Evolutionary conservation across 2,113 vertebrate species (phyloP).

Genomic region (Urocolius indicus): DNA sequence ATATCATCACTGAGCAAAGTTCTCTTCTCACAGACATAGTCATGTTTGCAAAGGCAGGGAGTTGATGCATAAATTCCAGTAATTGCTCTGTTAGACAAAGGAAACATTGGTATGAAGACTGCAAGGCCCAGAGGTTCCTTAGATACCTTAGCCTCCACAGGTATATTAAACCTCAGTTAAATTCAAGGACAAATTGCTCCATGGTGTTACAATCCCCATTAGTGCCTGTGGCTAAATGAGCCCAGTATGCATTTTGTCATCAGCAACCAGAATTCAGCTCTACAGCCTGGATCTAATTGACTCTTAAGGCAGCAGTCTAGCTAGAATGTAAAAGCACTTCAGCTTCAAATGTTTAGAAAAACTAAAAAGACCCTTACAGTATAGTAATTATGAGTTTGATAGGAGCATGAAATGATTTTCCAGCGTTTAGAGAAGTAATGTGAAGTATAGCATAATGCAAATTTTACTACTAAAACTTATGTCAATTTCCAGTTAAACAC

Average conservation of each 20-base stretch:
- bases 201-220: background rate
- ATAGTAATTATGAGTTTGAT: background rate
- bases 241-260: background rate
- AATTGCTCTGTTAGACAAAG: constrained; percentile 86
- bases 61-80: constrained; percentile 96
- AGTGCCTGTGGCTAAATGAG: background rate
- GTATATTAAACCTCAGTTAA: background rate
- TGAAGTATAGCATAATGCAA: background rate
- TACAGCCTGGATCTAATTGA: background rate
- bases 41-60: constrained; percentile 98
- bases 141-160: background rate
- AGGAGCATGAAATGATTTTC: background rate
- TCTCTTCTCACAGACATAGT: constrained; percentile 97
- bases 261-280: background rate
- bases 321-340: background rate
- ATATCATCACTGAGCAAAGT: constrained; percentile 95
- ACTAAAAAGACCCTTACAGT: background rate
- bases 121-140: background rate
- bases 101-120: background rate
- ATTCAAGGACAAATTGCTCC: background rate
- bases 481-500: background rate
- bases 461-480: background rate
- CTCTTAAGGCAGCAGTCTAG: background rate
- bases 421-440: background rate
- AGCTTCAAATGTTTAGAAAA: background rate